Percentiles rank a stretch among this genome's conserved stretches.
These are phyloP conservation scores for Caenorhabditis uteleia DNA, from an alignment of 2,888 invertebrate species.

Conservation along the genomic window DNA sequence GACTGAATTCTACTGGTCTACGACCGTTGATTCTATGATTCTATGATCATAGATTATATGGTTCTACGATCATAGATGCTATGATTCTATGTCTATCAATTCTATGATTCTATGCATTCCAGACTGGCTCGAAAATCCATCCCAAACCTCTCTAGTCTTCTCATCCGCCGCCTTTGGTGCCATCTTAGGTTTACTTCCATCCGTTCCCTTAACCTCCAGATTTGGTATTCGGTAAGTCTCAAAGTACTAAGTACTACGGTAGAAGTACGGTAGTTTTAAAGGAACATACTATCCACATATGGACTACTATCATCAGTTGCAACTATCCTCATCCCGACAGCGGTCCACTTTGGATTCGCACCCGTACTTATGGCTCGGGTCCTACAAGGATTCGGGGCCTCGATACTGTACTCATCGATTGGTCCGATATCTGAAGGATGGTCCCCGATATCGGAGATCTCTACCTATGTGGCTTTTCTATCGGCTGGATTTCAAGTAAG, in stretches of 20 bases:
- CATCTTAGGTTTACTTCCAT: slow-evolving; percentile 34
- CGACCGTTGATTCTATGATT: too few relatives aligned
- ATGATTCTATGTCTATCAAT: too few relatives aligned
- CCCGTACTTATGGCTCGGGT: slow-evolving; percentile 17
- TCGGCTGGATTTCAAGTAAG: slow-evolving; percentile 38
- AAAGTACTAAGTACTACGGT: too few relatives aligned
- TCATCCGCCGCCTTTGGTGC: slow-evolving; percentile 40
- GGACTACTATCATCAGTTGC: slow-evolving; percentile 13
- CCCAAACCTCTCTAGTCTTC: slow-evolving; percentile 33
- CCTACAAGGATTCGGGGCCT: slow-evolving; percentile 37
- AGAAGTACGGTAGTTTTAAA: not conserved
- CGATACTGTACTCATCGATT: slow-evolving; percentile 40
- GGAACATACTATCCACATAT: slow-evolving; percentile 18
- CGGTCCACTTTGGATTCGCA: slow-evolving; percentile 17
- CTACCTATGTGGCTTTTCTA: slow-evolving; percentile 41
- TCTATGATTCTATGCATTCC: slow-evolving; percentile 1
- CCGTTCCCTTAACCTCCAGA: slow-evolving; percentile 19
- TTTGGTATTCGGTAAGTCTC: slow-evolving; percentile 31
- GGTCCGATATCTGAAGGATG: slow-evolving; percentile 44
- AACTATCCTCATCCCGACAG: slow-evolving; percentile 16
- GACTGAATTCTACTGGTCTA: too few relatives aligned
- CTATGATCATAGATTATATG: too few relatives aligned
- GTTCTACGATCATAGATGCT: too few relatives aligned
- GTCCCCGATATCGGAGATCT: slow-evolving; percentile 35
- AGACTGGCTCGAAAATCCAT: slow-evolving; percentile 38